Conservation (phyloP, 1,140 invertebrate genomes). For the Pseudomyrmex dendroicus region DNA sequence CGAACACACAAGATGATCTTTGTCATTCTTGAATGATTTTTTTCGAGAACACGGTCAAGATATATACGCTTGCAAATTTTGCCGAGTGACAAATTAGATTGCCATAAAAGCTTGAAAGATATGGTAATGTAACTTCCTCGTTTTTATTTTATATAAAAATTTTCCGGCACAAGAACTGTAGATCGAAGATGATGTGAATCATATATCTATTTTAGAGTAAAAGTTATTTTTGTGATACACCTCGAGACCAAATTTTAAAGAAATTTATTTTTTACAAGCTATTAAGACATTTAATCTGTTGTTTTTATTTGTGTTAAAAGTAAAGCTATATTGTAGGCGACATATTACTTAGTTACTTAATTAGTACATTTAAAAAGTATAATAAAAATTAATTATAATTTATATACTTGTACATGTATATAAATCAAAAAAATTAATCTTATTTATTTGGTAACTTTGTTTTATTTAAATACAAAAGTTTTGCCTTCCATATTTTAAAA, state of each 20-base stretch:
- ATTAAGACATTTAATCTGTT: background rate
- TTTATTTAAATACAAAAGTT: background rate
- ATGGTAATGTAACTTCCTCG: background rate
- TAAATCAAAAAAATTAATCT: background rate
- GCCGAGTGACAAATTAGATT: background rate
- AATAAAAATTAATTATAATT: background rate
- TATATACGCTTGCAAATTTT: slow-evolving; percentile 10
- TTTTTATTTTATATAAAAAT: background rate
- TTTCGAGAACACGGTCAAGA: slow-evolving; percentile 4
- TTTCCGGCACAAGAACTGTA: background rate
- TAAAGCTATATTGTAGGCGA: background rate
- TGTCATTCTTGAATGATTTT: slow-evolving; percentile 25
- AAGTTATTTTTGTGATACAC: background rate
- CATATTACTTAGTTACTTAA: background rate
- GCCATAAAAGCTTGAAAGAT: background rate
- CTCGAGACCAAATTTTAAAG: background rate
- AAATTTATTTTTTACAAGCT: no score
- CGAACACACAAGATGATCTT: background rate
- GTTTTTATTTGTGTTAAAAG: background rate
- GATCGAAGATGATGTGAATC: background rate
- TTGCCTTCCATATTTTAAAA: no score
- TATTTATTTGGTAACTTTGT: background rate
- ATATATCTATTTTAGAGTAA: background rate
- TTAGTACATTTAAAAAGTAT: background rate
- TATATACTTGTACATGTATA: slow-evolving; percentile 2